Evolutionary conservation across 1,140 invertebrate species (phyloP).

Genomic region (Stegodyphus dumicola): DNA sequence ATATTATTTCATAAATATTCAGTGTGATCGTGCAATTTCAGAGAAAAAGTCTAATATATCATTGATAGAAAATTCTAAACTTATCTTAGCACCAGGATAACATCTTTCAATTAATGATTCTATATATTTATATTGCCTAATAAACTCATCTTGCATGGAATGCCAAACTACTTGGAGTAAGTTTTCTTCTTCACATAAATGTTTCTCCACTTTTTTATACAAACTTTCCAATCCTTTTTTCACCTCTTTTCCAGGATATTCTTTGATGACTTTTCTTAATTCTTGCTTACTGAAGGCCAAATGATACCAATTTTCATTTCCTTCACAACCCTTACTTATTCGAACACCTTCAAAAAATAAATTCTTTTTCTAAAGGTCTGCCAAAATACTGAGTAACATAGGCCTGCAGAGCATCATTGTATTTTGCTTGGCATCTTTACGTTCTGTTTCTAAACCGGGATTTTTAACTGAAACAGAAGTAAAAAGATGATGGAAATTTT

Average conservation of each 20-base stretch:
- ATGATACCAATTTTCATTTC: slow-evolving; percentile 97
- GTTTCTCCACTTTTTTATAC: slow-evolving; percentile 95
- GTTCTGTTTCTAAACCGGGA: slow-evolving; percentile 84
- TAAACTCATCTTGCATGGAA: slow-evolving; percentile 99
- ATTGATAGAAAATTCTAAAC: slow-evolving; percentile 94
- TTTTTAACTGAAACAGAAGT: slow-evolving; percentile 89
- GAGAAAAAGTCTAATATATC: slow-evolving; percentile 97
- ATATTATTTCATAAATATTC: slow-evolving; percentile 54
- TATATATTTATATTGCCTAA: slow-evolving; percentile 94
- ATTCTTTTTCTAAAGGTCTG: slow-evolving; percentile 92
- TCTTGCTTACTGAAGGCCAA: slow-evolving; percentile 97
- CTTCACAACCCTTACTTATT: slow-evolving; percentile 93
- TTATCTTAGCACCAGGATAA: slow-evolving; percentile 95
- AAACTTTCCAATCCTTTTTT: slow-evolving; percentile 95
- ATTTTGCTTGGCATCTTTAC: slow-evolving; percentile 93
- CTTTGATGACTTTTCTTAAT: slow-evolving; percentile 91
- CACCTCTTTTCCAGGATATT: slow-evolving; percentile 88
- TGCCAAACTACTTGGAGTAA: slow-evolving; percentile 96
- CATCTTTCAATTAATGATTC: slow-evolving; percentile 94
- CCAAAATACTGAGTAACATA: slow-evolving; percentile 97
- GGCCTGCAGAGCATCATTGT: slow-evolving; percentile 82
- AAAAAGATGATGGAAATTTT: slow-evolving; percentile 97
- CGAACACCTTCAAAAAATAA: slow-evolving; percentile 94
- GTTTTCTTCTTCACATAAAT: slow-evolving; percentile 94
- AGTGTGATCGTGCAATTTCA: slow-evolving; percentile 97